These are phyloP conservation scores for Drosophila acutilabella DNA, from an alignment of 2,888 invertebrate species.

Conservation along the genomic window DNA sequence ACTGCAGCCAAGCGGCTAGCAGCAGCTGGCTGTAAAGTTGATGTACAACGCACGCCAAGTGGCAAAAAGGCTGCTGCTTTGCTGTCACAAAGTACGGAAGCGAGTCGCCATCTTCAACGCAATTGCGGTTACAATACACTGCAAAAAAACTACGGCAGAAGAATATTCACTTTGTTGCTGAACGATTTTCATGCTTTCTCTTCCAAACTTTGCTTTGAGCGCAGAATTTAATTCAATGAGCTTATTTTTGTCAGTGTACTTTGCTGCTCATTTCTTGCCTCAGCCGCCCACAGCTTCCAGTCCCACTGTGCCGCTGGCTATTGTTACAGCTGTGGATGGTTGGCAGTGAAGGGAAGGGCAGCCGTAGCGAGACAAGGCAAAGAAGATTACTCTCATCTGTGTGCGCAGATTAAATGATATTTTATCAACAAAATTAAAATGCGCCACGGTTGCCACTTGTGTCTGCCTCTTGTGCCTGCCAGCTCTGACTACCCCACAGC, in stretches of 20 bases:
- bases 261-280: slow-evolving; percentile 1
- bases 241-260: slow-evolving; percentile 1
- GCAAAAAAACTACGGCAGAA: too few species aligned
- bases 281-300: not conserved
- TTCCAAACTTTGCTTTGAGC: too few species aligned
- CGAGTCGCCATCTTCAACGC: slow-evolving; percentile 43
- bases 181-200: too few species aligned
- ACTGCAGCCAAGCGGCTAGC: slow-evolving; percentile 20
- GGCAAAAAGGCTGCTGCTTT: slow-evolving; percentile 30
- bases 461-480: slow-evolving; percentile 12
- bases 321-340: slow-evolving; percentile 4
- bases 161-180: too few species aligned
- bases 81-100: slow-evolving; percentile 53
- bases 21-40: slow-evolving; percentile 40
- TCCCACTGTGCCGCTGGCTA: not conserved
- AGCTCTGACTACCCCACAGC: not conserved
- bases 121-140: slow-evolving; percentile 37
- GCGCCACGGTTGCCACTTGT: slow-evolving; percentile 37
- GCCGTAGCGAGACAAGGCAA: not conserved
- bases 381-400: slow-evolving; percentile 44
- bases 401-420: slow-evolving; percentile 73
- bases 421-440: slow-evolving; percentile 77
- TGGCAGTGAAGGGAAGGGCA: not conserved
- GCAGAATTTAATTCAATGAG: too few species aligned
- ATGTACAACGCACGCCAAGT: slow-evolving; percentile 52